These are phyloP conservation scores for Campoplex nolae DNA, from an alignment of 2,888 invertebrate species.

Conservation along the genomic window DNA sequence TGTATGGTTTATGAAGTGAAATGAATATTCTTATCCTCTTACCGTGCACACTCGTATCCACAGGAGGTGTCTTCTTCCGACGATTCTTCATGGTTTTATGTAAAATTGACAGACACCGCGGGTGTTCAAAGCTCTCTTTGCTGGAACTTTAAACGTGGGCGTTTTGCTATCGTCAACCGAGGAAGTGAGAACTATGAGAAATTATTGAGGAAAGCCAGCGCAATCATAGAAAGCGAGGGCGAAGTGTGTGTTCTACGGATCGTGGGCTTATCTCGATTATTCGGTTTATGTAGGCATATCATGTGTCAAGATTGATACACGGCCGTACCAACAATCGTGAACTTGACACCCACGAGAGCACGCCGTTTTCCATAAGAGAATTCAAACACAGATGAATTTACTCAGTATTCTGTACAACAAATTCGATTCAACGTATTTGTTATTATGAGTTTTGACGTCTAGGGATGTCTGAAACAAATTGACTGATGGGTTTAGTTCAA, in stretches of 20 bases:
- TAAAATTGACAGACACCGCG: slow-evolving; percentile 28
- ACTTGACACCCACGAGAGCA: slow-evolving; percentile 26
- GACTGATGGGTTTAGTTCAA: background rate
- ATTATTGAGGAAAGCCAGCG: slow-evolving; percentile 9
- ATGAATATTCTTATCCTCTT: background rate
- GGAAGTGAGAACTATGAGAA: slow-evolving; percentile 15
- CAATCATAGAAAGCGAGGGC: slow-evolving; percentile 24
- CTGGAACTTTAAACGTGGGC: slow-evolving; percentile 41
- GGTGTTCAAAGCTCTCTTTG: slow-evolving; percentile 35
- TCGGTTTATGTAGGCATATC: slow-evolving; percentile 28
- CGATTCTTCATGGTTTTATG: background rate
- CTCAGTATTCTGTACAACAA: background rate
- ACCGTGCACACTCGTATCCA: background rate
- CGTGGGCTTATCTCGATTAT: slow-evolving; percentile 65
- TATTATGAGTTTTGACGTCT: slow-evolving; percentile 34
- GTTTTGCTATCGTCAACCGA: slow-evolving; percentile 46
- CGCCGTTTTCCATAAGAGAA: slow-evolving; percentile 15
- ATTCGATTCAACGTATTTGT: background rate
- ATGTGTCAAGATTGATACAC: slow-evolving; percentile 18
- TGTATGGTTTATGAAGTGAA: background rate
- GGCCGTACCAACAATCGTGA: slow-evolving; percentile 11
- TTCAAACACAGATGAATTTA: slow-evolving; percentile 30
- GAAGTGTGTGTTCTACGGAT: slow-evolving; percentile 3
- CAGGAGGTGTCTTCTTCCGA: background rate
- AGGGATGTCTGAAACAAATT: background rate